These are phyloP conservation scores for Galeopsomyia nigrocyanea DNA, from an alignment of 2,888 invertebrate species.

Conservation along the genomic window DNA sequence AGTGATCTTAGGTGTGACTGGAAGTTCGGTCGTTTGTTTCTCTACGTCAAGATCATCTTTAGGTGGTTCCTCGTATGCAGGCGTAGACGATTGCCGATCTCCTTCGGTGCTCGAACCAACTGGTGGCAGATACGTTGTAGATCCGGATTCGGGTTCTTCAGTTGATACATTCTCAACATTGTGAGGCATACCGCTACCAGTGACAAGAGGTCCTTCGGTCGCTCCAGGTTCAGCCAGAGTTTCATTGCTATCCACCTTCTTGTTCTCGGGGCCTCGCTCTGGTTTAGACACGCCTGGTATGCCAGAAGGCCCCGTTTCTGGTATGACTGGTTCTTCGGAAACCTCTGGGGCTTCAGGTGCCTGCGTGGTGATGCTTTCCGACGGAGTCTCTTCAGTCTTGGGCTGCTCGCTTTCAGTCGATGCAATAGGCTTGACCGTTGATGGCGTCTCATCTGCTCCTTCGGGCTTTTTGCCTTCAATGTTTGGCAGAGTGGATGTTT, in stretches of 20 bases:
- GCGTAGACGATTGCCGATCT: constrained; percentile 35
- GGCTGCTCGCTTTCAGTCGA: not conserved
- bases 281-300: constrained; percentile 52
- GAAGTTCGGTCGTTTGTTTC: constrained; percentile 35
- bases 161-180: constrained; percentile 54
- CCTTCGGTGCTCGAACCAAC: constrained; percentile 27
- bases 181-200: constrained; percentile 51
- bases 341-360: constrained; percentile 25
- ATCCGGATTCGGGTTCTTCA: constrained; percentile 52
- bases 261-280: constrained; percentile 58
- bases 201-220: constrained; percentile 53
- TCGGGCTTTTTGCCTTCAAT: not conserved
- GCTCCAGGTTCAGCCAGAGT: constrained; percentile 53
- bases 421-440: not conserved
- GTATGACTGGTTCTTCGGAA: constrained; percentile 36
- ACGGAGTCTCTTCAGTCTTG: constrained; percentile 2
- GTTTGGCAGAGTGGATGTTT: constrained; percentile 15
- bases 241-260: constrained; percentile 60
- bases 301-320: constrained; percentile 55
- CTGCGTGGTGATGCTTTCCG: constrained; percentile 2
- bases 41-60: constrained; percentile 40
- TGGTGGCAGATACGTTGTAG: constrained; percentile 55
- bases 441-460: constrained; percentile 6
- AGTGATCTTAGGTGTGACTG: constrained; percentile 30
- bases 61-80: constrained; percentile 35